Evolutionary conservation across 2,797 vertebrate species (phyloP), one percentile per base, ranked within the genome.

Genomic region (Hemibagrus guttatus): DNA sequence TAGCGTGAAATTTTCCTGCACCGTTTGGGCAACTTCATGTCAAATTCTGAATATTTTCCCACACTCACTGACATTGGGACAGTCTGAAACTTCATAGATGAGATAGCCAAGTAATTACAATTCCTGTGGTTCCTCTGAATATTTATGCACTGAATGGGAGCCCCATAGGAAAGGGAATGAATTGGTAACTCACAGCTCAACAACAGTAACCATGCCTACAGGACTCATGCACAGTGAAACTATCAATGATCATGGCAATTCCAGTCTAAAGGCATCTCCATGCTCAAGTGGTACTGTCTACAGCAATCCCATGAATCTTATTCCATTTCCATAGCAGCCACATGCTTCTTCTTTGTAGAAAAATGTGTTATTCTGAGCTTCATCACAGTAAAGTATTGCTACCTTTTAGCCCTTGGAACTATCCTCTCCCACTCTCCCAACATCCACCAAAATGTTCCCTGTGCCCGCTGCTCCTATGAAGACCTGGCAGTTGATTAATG

Each of bases 81-180:
- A 58, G 54, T 4, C 56, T n/a, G 49, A 76, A 76, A 76, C 49
- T 58, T 79, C 19, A 39, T 58, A 31, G 75, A 35, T 79, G 28
- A 59, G 19, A 39, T 39, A 59, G 54, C 19, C 76, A 79, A 79
- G 54, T 39, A 79, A 79, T 79, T 14, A 58, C 12, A 39, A 59
- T 79, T 26, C 19, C 13, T 39, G 9, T 6, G 13, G 31, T 39
- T 79, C 56, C 11, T 79, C 21, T 59, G 31, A 59, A 79, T 31
- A 79, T 12, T 59, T 59, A 79, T 59, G 76, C 54, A 35, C 75
- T 58, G 54, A 79, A 79, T 79, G 17, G 54, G 17, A 79, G 12
- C 72, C 6, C 6, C 6, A 9, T 19, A 28, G 52, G 28, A 56
- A 78, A 56, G 1, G 17, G 19, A 79, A 75, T 28, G 46, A 14